phyloP scores from a whole-genome alignment of 2,888 invertebrate genomes.

The Morpho achilles region DNA sequence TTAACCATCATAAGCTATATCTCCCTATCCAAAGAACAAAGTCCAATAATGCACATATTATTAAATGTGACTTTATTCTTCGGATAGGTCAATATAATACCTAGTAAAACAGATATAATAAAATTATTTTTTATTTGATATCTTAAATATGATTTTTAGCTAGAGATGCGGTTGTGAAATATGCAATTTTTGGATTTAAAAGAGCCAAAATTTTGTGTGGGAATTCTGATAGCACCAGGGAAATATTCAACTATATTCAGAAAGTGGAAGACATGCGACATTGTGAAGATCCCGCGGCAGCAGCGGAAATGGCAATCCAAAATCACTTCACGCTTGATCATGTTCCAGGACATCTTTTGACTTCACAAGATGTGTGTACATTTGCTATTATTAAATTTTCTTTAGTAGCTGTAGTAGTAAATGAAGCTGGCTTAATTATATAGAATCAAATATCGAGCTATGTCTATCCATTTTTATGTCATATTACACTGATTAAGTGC shows the following conservation, averaged over 20 bases:
- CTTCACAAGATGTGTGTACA: slow-evolving; percentile 78
- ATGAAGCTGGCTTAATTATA: too few species aligned
- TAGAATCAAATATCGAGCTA: too few species aligned
- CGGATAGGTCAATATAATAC: too few species aligned
- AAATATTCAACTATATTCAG: slow-evolving; percentile 64
- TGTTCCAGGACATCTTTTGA: slow-evolving; percentile 83
- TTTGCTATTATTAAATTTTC: not conserved
- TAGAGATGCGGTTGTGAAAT: slow-evolving; percentile 65
- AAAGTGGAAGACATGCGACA: slow-evolving; percentile 71
- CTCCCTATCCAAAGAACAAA: too few species aligned
- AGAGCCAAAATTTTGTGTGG: slow-evolving; percentile 61
- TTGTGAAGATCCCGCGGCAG: slow-evolving; percentile 71
- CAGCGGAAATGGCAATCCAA: slow-evolving; percentile 67
- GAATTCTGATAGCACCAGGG: slow-evolving; percentile 55
- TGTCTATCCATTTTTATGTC: too few species aligned
- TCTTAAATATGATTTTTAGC: slow-evolving; percentile 35
- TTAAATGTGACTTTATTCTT: too few species aligned
- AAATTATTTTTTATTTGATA: not conserved
- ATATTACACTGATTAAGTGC: too few species aligned
- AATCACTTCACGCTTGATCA: slow-evolving; percentile 82
- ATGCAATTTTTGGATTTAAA: slow-evolving; percentile 75
- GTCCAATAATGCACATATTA: too few species aligned
- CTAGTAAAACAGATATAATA: not conserved
- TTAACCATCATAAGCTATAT: too few species aligned
- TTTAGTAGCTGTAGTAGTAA: too few species aligned